A percentile compares a stretch with the other conserved stretches of the same genome.
These are phyloP conservation scores for Climacteris rufus DNA, from an alignment of 2,113 vertebrate genomes.

Conservation along the genomic window DNA sequence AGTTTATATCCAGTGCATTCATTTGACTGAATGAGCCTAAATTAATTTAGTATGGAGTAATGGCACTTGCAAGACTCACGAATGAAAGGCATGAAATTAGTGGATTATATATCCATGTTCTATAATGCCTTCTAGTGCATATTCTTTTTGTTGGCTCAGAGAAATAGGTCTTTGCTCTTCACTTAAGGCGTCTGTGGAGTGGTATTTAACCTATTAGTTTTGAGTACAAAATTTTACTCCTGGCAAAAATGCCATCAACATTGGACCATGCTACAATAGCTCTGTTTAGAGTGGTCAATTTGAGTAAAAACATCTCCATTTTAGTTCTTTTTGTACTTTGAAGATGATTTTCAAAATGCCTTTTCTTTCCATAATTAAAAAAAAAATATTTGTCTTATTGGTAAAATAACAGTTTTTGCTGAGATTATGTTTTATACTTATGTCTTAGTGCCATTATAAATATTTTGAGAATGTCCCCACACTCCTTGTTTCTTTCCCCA, in stretches of 20 bases:
- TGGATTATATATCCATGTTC: background rate
- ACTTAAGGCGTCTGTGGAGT: background rate
- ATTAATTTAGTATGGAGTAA: background rate
- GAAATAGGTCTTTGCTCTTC: background rate
- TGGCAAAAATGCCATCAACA: background rate
- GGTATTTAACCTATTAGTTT: background rate
- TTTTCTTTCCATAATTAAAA: background rate
- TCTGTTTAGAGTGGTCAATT: background rate
- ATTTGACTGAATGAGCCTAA: background rate
- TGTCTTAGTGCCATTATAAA: background rate
- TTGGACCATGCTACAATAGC: background rate
- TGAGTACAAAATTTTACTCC: background rate
- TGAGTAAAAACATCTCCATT: background rate
- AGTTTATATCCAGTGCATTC: background rate
- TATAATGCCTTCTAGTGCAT: background rate
- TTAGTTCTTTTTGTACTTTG: background rate
- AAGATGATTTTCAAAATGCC: background rate
- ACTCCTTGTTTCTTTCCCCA: background rate
- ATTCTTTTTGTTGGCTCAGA: background rate
- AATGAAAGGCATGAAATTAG: background rate
- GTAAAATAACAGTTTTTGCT: background rate
- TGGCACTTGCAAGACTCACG: background rate
- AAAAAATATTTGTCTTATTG: background rate
- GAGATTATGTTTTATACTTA: background rate
- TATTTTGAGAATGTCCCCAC: accelerated